Base-by-base conservation (phyloP, 2,888 invertebrate species). In the Neuroscelio doddi region DNA sequence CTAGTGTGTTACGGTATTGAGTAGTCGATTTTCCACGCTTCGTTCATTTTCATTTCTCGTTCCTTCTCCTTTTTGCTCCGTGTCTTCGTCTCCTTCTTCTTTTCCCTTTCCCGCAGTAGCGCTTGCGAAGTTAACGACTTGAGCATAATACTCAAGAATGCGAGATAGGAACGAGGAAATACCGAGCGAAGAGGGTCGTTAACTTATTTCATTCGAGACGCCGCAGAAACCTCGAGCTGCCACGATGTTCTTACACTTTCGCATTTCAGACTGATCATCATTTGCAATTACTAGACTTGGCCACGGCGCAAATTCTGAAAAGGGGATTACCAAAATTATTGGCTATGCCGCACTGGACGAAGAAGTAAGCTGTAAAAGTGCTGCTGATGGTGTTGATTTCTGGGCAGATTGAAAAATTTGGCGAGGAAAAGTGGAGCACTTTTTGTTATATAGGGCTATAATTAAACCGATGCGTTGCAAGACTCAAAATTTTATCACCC, bases 1-100 rank as follows among this genome's bases (percentile, higher is more conserved):
- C 3, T 14, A 36, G 30, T 9, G 30, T 41, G n/a, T 26, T 26
- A 10, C 27, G 44, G 29, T 15, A 14, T 30, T 17, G 57, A 27
- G 46, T 24, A 34, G 30, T 53, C 53, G 53, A 52, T 32, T 52
- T 57, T 34, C 52, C 5, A 42, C 49, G n/a, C 49, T 46, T 57
- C 39, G 46, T 46, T 44, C 51, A 45, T 41, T 53, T 39, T 39
- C 36, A 46, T 32, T 27, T 26, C n/a, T 39, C 15, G 32, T 30
- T 41, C 14, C 17, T 45, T 45, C 30, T 41, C 34, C 24, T 44
- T 32, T 50, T 46, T 14, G 14, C 17, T 34, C 21, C 10, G 21
- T 16, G 7, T 9, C 24, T 44, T n/a, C n/a, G n/a, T n/a, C n/a
- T 21, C 12, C 38, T 58, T 34, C 41, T 27, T 12, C 36, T 8